Conservation (phyloP, 2,888 invertebrate species). For the Prenolepis imparis region DNA sequence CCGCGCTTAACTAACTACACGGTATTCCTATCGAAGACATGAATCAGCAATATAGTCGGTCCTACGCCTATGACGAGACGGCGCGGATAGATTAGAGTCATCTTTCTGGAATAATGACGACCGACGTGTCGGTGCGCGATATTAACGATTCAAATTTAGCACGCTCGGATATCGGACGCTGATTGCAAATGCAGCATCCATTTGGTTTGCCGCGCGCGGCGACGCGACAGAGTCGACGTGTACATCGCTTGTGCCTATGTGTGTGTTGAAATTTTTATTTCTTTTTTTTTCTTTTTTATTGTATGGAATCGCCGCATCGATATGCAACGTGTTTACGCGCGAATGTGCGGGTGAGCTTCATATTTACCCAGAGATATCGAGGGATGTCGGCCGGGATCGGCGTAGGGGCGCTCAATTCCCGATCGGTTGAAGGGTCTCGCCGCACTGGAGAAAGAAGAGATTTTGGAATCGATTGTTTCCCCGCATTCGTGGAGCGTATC, state of each 20-base stretch:
- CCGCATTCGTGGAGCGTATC: background rate
- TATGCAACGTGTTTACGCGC: slow-evolving; percentile 19
- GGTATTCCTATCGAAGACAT: slow-evolving; percentile 56
- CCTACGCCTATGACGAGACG: slow-evolving; percentile 60
- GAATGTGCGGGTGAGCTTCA: slow-evolving; percentile 29
- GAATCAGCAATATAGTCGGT: slow-evolving; percentile 54
- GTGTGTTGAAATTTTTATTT: slow-evolving; percentile 2
- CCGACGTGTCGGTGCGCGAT: slow-evolving; percentile 68
- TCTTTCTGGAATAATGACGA: slow-evolving; percentile 75
- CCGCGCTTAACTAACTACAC: slow-evolving; percentile 12
- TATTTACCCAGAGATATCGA: slow-evolving; percentile 24
- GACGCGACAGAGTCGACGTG: slow-evolving; percentile 19
- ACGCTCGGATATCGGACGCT: slow-evolving; percentile 62
- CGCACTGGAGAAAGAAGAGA: slow-evolving; percentile 9
- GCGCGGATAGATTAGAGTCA: slow-evolving; percentile 70
- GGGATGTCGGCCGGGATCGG: background rate
- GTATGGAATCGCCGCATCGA: slow-evolving; percentile 8
- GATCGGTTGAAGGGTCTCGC: background rate
- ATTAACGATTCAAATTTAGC: slow-evolving; percentile 74
- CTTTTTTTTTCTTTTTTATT: background rate
- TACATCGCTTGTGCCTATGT: slow-evolving; percentile 1
- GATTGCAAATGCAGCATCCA: slow-evolving; percentile 63
- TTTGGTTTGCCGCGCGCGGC: slow-evolving; percentile 18
- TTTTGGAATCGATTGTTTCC: slow-evolving; percentile 27
- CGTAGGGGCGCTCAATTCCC: background rate